Base-by-base conservation (phyloP, 2,113 vertebrate genomes). In the Etheostoma spectabile region DNA sequence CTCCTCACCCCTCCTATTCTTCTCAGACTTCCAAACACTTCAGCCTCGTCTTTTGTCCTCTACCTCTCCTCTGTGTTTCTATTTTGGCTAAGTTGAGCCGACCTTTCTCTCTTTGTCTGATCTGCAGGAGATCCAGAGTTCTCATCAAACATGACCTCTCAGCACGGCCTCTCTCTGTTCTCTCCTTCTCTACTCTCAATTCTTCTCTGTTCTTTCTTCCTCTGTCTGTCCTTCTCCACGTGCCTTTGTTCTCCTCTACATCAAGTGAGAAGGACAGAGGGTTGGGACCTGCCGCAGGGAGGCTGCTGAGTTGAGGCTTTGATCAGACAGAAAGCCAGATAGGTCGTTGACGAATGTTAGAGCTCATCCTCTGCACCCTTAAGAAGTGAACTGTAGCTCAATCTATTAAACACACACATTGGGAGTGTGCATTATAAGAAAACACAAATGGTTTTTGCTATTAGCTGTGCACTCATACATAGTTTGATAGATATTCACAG, bases 131-230 rank as follows among this genome's bases (percentile, higher is more conserved):
- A 88, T 82, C 74, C 68, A 67, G 78, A 79, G 90, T 68, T 86
- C 68, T 89, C 91, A 85, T 91, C 90, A 91, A 87, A 89, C 78
- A 77, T 86, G 89, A 95, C 91, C 93, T 86, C 91, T 59, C 79
- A 84, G 87, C 79, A 60, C 18, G 84, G 71, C 83, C 88, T 81
- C 86, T 70, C 81, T 76, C 73, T 70, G 19, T 77, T 84, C 62
- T 83, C 70, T 56, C 79, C 67, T 33, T 68, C 83, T 77, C 70
- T 66, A 35, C 52, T 83, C 80, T 90, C 61, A 59, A 82, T 84
- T 90, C 84, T 86, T 83, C 60, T 61, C 73, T 59, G 82, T 71
- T 80, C 75, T 83, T 66, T 68, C 82, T 65, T 79, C 84, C 84
- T 89, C 86, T 76, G 77, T 77, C 53, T 75, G 84, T 89, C 89